Evolutionary conservation across 2,113 vertebrate genomes (phyloP).

Genomic region (Addax nasomaculatus): DNA sequence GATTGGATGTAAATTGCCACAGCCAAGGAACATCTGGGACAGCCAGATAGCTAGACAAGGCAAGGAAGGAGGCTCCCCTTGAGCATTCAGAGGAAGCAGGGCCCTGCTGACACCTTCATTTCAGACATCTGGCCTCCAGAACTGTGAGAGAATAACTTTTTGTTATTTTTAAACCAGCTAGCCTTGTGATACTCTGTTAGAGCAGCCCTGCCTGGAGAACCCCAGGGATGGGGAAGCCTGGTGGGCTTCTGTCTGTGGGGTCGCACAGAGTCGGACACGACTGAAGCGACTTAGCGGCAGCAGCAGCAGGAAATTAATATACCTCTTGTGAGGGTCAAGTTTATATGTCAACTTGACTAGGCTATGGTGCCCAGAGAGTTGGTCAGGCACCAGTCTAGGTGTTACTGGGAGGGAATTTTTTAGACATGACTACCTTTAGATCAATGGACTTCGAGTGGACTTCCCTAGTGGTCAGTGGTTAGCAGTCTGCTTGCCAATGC

Average conservation of each 20-base stretch:
- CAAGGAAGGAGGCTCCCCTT: background rate
- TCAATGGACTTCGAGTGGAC: background rate
- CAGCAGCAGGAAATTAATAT: background rate
- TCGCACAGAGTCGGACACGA: too few relatives aligned
- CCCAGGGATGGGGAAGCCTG: too few relatives aligned
- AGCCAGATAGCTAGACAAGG: background rate
- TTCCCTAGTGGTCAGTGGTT: background rate
- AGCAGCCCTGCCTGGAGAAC: background rate
- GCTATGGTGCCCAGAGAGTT: background rate
- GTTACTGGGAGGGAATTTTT: background rate
- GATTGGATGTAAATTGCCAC: background rate
- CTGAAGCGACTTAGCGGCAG: too few relatives aligned
- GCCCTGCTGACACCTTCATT: background rate
- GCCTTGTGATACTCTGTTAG: background rate
- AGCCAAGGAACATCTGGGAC: background rate
- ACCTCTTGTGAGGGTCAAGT: background rate
- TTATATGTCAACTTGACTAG: background rate
- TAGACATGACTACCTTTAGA: background rate
- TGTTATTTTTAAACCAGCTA: background rate
- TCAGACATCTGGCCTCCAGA: background rate
- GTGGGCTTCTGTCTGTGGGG: too few relatives aligned
- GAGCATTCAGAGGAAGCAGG: background rate
- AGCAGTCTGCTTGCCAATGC: background rate
- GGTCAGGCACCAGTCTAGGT: background rate
- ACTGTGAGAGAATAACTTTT: background rate